These are phyloP conservation scores for Panurus biarmicus DNA, from an alignment of 2,113 vertebrate genomes.

Conservation along the genomic window DNA sequence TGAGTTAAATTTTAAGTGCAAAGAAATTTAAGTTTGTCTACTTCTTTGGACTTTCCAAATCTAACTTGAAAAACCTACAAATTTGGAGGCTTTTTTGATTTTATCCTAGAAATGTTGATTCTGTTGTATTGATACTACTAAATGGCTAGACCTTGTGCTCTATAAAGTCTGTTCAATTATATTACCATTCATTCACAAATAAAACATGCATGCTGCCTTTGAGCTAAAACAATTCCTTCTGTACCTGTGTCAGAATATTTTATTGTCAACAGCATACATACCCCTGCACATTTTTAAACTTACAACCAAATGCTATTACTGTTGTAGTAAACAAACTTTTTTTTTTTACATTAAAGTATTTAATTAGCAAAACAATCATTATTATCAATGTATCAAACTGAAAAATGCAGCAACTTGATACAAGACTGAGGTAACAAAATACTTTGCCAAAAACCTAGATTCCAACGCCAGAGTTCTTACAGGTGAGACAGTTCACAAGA, in stretches of 20 bases:
- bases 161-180: background rate
- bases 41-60: background rate
- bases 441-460: constrained; percentile 73
- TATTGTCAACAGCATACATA: constrained; percentile 20
- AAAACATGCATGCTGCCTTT: background rate
- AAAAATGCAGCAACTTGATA: constrained; percentile 78
- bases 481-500: constrained; percentile 63
- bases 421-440: constrained; percentile 84
- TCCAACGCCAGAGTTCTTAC: constrained; percentile 46
- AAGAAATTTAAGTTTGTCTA: background rate
- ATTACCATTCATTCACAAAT: background rate
- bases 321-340: constrained; percentile 63
- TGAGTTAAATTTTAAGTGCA: background rate
- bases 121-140: background rate
- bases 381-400: constrained; percentile 77
- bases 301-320: constrained; percentile 65
- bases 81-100: background rate
- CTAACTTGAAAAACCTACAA: background rate
- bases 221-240: background rate
- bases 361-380: constrained; percentile 75
- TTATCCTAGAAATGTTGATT: background rate
- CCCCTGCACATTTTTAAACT: constrained; percentile 18
- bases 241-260: background rate
- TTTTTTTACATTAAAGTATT: constrained; percentile 70
- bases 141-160: background rate